These are phyloP conservation scores for Orthosia gracilis DNA, from an alignment of 2,888 invertebrate species.

Conservation along the genomic window DNA sequence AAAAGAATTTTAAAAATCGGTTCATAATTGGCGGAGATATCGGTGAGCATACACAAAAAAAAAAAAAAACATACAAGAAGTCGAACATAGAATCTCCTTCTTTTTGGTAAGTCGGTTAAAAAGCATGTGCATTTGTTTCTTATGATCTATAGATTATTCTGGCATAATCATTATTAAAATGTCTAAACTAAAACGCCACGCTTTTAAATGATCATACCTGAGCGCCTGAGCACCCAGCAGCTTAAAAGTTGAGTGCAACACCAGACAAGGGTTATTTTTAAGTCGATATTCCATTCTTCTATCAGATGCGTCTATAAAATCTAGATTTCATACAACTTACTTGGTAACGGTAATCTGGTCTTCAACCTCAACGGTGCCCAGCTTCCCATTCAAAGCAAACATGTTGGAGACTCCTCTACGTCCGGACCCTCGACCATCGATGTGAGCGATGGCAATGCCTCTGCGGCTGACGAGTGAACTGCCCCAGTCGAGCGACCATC, in stretches of 20 bases:
- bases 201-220: no score
- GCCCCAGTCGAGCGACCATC: conserved; percentile 96
- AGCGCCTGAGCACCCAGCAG: no score
- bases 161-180: no score
- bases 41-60: no score
- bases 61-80: no score
- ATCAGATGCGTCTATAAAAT: neutral
- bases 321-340: conserved; percentile 80
- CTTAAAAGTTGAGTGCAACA: neutral
- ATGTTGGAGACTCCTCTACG: conserved; percentile 95
- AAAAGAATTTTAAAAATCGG: no score
- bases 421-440: conserved; percentile 98
- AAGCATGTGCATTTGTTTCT: no score
- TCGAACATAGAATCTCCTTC: no score
- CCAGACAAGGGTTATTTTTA: neutral
- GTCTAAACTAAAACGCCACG: no score
- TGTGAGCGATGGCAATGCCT: conserved; percentile 96
- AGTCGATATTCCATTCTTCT: neutral
- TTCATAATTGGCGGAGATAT: no score
- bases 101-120: no score
- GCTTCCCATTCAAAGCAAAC: conserved; percentile 95
- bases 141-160: no score
- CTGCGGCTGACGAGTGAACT: conserved; percentile 96
- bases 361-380: conserved; percentile 97
- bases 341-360: conserved; percentile 97